Evolutionary conservation across 2,888 invertebrate species (phyloP), one percentile per base, ranked within the genome.

Genomic region (Troglohyphantes excavatus): DNA sequence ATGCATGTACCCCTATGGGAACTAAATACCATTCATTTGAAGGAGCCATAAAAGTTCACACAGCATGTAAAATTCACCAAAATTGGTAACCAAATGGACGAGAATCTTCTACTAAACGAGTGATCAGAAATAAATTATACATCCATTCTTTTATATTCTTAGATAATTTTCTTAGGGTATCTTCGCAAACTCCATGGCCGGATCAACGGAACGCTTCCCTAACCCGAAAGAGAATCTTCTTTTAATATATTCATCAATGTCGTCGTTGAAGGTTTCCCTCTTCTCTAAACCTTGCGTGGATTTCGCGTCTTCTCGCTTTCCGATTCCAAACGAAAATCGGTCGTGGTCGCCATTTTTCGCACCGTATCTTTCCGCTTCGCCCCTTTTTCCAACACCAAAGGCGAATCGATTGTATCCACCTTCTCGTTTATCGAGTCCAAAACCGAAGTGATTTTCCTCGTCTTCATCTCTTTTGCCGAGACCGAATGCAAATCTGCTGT

Each of bases 121-220:
- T 17, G 21, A 13, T 63, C 13, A 39, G 63, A 61, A 78, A 39
- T 33, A 61, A 13, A 29, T 59, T 76, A 23, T 21, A 26, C 68
- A 39, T 63, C 23, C 63, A 39, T 23, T 26, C 61, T n/a, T 39
- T 39, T 33, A 63, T 63, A 39, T 78, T 43, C 39, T 39, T 27
- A 9, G 0, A n/a, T 68, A 19, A 13, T 13, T 23, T 11, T 3
- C 23, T 76, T 85, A 85, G 23, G 76, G 76, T 29, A 63, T n/a
- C 65, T 68, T 81, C 5, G 33, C 75, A 19, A 82, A 76, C n/a
- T 82, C 75, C 72, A 73, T 73, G 26, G 43, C 82, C 91, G 86
- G 92, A 83, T 83, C 92, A 91, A 68, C 90, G 6, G 75, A 79
- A n/a, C 91, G 76, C 39, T 91, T 91, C 6, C 91, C 91, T 17